A percentile compares a stretch with the other conserved stretches of the same genome.
Conservation (phyloP, 2,888 invertebrate genomes). For the Sphaerophoria taeniata region DNA sequence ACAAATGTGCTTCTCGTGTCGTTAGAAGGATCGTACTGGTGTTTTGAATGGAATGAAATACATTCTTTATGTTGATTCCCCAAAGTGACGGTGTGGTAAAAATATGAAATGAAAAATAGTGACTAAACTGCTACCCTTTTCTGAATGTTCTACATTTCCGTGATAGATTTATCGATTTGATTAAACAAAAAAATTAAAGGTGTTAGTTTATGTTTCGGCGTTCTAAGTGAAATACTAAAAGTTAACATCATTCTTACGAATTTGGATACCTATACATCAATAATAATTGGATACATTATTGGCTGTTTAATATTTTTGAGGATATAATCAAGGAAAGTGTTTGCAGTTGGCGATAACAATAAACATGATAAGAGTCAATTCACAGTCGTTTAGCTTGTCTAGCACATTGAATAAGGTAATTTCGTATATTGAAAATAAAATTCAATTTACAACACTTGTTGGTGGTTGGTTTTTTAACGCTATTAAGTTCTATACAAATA, state of each 20-base stretch:
- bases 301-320: slow-evolving; percentile 31
- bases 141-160: background rate
- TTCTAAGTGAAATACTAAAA: background rate
- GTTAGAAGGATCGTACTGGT: slow-evolving; percentile 3
- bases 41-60: slow-evolving; percentile 10
- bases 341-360: slow-evolving; percentile 26
- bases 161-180: slow-evolving; percentile 62
- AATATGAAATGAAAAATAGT: slow-evolving; percentile 27
- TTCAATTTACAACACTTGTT: slow-evolving; percentile 14
- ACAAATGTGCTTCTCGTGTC: slow-evolving; percentile 53
- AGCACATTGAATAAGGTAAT: slow-evolving; percentile 77
- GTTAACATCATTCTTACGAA: slow-evolving; percentile 15
- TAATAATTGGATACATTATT: background rate
- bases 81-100: slow-evolving; percentile 53
- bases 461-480: background rate
- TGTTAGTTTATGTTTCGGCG: slow-evolving; percentile 39
- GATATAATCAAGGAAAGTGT: slow-evolving; percentile 21
- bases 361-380: slow-evolving; percentile 77
- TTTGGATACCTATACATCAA: slow-evolving; percentile 31
- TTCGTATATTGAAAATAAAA: slow-evolving; percentile 40
- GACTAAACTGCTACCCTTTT: background rate
- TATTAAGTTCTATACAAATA: slow-evolving; percentile 5
- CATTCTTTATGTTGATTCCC: slow-evolving; percentile 54
- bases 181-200: slow-evolving; percentile 40
- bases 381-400: slow-evolving; percentile 77